Conservation (phyloP, 2,888 invertebrate species). For the Eledone cirrhosa region DNA sequence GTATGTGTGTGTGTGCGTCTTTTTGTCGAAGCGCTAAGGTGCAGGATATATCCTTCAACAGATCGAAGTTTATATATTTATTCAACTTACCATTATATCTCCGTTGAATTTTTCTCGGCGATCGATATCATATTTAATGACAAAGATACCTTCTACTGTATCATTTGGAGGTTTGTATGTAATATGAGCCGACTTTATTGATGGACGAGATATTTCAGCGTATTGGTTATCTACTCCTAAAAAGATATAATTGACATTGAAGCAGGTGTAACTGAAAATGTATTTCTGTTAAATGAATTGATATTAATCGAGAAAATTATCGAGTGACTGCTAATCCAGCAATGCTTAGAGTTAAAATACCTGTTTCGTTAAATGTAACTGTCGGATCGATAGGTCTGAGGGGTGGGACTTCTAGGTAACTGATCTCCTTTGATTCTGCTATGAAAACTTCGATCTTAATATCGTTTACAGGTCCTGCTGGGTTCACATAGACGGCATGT, state of each 20-base stretch:
- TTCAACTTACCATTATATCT: conserved; percentile 18
- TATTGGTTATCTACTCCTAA: neutral
- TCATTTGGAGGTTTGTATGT: neutral
- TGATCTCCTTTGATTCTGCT: conserved; percentile 72
- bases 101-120: neutral
- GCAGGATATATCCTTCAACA: neutral
- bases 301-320: too few species aligned
- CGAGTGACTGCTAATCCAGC: too few species aligned
- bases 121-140: conserved; percentile 3
- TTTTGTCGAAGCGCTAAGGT: too few species aligned
- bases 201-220: neutral
- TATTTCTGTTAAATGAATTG: too few species aligned
- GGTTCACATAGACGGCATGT: conserved; percentile 76
- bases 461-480: conserved; percentile 75
- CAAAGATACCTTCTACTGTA: neutral
- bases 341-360: too few species aligned
- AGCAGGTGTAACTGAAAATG: too few species aligned
- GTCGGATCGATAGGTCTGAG: conserved; percentile 31
- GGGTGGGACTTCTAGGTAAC: conserved; percentile 49
- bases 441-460: conserved; percentile 75
- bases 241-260: too few species aligned
- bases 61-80: neutral
- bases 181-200: neutral
- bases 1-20: too few species aligned
- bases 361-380: neutral